Evolutionary conservation across 2,113 vertebrate genomes (phyloP).

Genomic region (Ptyas mucosa): DNA sequence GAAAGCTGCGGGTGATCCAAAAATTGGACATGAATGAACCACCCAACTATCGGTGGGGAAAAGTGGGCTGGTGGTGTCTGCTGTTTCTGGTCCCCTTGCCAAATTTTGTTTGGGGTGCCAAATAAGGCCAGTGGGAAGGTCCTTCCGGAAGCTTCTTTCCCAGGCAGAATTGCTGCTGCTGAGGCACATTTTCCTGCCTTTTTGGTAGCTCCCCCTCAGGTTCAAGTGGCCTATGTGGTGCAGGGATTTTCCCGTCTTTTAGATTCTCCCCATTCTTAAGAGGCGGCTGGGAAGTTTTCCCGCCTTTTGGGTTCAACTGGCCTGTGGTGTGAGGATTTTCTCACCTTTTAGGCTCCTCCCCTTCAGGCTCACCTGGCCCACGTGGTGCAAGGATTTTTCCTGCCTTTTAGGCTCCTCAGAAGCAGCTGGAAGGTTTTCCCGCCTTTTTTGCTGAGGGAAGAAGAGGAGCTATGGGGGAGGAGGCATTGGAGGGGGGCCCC

Average conservation of each 20-base stretch:
- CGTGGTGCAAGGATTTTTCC: too few relatives aligned
- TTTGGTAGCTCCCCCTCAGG: neutral
- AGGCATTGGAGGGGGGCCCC: neutral
- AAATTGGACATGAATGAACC: too few relatives aligned
- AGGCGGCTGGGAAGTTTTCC: too few relatives aligned
- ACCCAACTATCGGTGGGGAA: neutral
- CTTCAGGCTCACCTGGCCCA: neutral
- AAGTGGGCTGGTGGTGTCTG: neutral
- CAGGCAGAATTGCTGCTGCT: neutral
- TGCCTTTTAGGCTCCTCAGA: neutral
- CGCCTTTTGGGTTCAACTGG: too few relatives aligned
- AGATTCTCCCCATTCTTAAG: too few relatives aligned
- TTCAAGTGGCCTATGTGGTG: too few relatives aligned
- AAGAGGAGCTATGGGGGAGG: neutral
- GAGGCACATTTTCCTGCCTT: neutral
- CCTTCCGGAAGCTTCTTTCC: neutral
- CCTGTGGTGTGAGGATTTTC: too few relatives aligned
- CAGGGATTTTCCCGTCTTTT: neutral
- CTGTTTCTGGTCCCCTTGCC: neutral
- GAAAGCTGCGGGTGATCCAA: neutral
- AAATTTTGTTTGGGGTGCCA: neutral
- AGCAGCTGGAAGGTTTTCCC: neutral
- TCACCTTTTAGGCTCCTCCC: too few relatives aligned
- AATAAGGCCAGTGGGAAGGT: neutral
- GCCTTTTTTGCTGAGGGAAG: neutral